Evolutionary conservation across 2,113 vertebrate species (phyloP), one percentile per base, ranked within the genome.

Genomic region (Hippocampus barbouri): DNA sequence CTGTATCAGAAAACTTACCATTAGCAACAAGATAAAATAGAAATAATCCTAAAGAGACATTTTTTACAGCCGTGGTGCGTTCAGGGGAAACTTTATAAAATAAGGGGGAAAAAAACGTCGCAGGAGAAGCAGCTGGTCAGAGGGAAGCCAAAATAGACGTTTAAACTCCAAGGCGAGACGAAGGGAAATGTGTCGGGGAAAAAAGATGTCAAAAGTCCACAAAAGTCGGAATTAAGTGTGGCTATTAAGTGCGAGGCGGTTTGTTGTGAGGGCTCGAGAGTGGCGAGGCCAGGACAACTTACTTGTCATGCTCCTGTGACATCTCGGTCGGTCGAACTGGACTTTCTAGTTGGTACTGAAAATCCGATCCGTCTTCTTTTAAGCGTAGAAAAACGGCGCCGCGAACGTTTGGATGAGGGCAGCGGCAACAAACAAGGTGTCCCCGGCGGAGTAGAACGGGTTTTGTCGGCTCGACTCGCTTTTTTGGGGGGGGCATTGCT

Each of bases 301-400:
- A 98, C 96, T 95, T 98, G 94, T 97, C 96, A 96, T 96, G 96
- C 87, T 98, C 96, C 92, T 97, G 95, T 95, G 95, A 96, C 96
- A 97, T 98, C 93, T 94, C 91, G 90, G 83, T 92, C 91, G 94
- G 95, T 94, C 93, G 93, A 96, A 98, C 96, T 96, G 95, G 96
- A 97, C 95, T 93, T 93, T 96, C 96, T 91, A 95, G 96, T 97
- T 95, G 89, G 94, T 93, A 94, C 94, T 94, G 94, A 93, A 93
- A 92, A 93, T 93, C 91, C 92, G 91, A 92, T 93, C 92, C 92
- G 92, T 93, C 92, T 93, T 93, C 93, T 94, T 93, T 90, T 69
- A 41, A 59, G 74, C 70, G 77, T 83, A 83, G 80, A 87, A 84
- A 90, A 90, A 88, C 77, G 86, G 78, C 79, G 70, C 77, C 83